Evolutionary conservation across 2,888 invertebrate genomes (phyloP).

Genomic region (Sesia apiformis): DNA sequence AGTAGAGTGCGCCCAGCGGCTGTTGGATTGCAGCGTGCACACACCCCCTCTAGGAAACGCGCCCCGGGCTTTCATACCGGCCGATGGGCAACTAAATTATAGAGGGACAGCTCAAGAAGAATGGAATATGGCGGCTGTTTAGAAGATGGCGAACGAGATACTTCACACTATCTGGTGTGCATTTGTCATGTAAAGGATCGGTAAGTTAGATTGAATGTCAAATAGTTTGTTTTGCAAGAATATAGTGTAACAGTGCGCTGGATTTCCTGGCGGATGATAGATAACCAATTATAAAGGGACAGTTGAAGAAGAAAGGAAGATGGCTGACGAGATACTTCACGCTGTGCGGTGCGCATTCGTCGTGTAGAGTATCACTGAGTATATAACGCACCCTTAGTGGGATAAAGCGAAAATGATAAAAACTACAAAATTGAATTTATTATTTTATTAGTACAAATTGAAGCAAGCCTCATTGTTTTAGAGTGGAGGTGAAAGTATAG

Average conservation of each 20-base stretch:
- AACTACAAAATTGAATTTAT: too few species aligned
- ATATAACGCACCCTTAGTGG: too few species aligned
- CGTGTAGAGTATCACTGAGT: slow-evolving; percentile 82
- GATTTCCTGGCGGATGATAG: slow-evolving; percentile 87
- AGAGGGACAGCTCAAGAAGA: slow-evolving; percentile 92
- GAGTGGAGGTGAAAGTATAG: slow-evolving; percentile 91
- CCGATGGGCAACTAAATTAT: slow-evolving; percentile 89
- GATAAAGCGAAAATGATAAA: too few species aligned
- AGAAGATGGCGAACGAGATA: slow-evolving; percentile 94
- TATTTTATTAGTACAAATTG: too few species aligned
- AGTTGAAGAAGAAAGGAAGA: slow-evolving; percentile 92
- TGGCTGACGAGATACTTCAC: slow-evolving; percentile 97
- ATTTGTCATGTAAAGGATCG: slow-evolving; percentile 89
- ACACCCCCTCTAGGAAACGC: slow-evolving; percentile 84
- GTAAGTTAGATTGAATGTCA: slow-evolving; percentile 62
- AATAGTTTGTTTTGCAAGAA: not conserved
- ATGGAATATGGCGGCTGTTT: slow-evolving; percentile 93
- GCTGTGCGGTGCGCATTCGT: slow-evolving; percentile 91
- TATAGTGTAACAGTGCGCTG: slow-evolving; percentile 62
- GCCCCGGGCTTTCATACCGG: slow-evolving; percentile 87
- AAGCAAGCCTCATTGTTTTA: slow-evolving; percentile 34
- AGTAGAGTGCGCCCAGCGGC: too few species aligned
- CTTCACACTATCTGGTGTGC: slow-evolving; percentile 94
- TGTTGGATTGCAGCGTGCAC: slow-evolving; percentile 91
- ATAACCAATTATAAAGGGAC: slow-evolving; percentile 91